These are phyloP conservation scores for Lanius ludovicianus DNA, from an alignment of 2,113 vertebrate genomes.

Conservation along the genomic window DNA sequence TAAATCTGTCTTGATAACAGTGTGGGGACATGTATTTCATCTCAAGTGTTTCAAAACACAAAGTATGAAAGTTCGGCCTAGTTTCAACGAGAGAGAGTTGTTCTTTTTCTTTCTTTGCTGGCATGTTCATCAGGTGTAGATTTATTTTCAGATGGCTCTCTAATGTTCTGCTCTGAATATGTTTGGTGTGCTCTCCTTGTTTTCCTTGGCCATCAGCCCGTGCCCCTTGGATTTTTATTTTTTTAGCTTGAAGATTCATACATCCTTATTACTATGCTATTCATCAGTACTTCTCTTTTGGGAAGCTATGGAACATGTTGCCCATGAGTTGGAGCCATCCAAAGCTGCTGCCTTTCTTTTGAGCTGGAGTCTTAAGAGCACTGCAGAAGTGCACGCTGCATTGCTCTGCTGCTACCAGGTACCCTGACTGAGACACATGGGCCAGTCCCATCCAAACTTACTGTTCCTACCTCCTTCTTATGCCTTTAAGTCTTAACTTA, in stretches of 20 bases:
- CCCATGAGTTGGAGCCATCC: neutral
- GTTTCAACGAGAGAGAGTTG: neutral
- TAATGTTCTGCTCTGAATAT: neutral
- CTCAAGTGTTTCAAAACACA: neutral
- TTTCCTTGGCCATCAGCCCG: neutral
- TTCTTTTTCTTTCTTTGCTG: neutral
- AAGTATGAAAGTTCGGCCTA: neutral
- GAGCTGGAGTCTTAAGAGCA: neutral
- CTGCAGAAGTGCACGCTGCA: neutral
- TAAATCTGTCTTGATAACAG: neutral
- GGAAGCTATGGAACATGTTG: neutral
- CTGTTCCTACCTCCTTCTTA: neutral
- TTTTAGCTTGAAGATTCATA: neutral
- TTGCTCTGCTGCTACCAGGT: neutral
- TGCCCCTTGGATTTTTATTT: neutral
- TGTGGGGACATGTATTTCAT: neutral
- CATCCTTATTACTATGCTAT: neutral
- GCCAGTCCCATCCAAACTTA: neutral
- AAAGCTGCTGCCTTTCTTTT: neutral
- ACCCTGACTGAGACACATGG: neutral
- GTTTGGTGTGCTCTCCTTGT: neutral
- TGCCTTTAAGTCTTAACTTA: neutral
- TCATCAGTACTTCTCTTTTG: neutral
- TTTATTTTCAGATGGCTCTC: neutral
- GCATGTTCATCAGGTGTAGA: neutral